Evolutionary conservation across 2,113 vertebrate species (phyloP).

Genomic region (Protobothrops mucrosquamatus): DNA sequence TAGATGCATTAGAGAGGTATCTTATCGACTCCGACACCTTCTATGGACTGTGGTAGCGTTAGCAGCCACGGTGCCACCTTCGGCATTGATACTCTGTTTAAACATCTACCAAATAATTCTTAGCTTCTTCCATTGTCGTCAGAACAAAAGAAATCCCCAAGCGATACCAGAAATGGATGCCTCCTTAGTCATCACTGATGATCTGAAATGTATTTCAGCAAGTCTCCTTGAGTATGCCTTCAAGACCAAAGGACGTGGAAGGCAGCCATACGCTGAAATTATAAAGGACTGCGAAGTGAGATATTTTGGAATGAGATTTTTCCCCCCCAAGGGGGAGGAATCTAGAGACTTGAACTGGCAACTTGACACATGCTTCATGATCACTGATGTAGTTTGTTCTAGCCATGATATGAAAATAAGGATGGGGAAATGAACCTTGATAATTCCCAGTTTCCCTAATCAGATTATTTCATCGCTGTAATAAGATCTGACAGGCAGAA

Average conservation of each 20-base stretch:
- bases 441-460: conserved; percentile 43
- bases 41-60: not conserved
- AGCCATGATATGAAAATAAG: conserved; percentile 27
- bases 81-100: not conserved
- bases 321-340: not conserved
- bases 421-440: conserved; percentile 28
- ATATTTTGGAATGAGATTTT: conserved; percentile 45
- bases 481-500: conserved; percentile 40
- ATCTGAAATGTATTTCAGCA: not conserved
- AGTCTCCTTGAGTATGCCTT: not conserved
- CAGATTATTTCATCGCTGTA: conserved; percentile 47
- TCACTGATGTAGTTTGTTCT: conserved; percentile 21
- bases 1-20: not conserved
- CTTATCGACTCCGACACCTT: not conserved
- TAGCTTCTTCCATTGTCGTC: not conserved
- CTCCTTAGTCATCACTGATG: not conserved
- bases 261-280: conserved; percentile 31
- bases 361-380: not conserved
- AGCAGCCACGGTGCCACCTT: not conserved
- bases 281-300: conserved; percentile 9
- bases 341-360: conserved; percentile 15
- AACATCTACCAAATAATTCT: not conserved
- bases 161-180: not conserved
- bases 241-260: not conserved
- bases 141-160: not conserved